Evolutionary conservation across 1,140 invertebrate species (phyloP), one percentile per base, ranked within the genome.

Genomic region (Amphibalanus amphitrite): DNA sequence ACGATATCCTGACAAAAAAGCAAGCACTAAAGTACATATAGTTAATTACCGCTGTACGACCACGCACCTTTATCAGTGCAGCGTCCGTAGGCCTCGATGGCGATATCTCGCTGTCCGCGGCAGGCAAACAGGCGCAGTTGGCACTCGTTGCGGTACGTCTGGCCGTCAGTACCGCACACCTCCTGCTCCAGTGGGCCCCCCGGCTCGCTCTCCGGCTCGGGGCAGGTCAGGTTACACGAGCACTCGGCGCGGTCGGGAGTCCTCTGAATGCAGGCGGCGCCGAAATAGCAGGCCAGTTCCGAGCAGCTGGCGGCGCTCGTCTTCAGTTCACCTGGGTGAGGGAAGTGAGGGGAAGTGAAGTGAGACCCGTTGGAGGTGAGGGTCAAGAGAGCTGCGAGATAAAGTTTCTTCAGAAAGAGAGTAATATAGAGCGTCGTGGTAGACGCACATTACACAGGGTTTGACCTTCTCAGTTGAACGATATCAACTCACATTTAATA

Each of bases 231-330:
- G 47, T 59, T 59, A 23, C 47, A 59, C 76, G 87, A 85, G 79
- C 88, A 93, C 69, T 86, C 84, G 20, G 86, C 88, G 47, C 83
- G 82, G 25, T 86, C 86, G 64, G 84, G 85, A 72, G 84, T 38
- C 47, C 17, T 84, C 76, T 91, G 88, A 67, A 87, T 85, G 80
- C 92, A 94, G 28, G 86, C 84, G 0, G 90, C 90, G 0, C 91
- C 91, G 78, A 90, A 92, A 78, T 89, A 87, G 79, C 92, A 93
- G 17, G 86, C 85, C 72, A 92, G 78, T 69, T 91, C 87, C 73
- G 83, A 83, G 79, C 90, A 93, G 59, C 81, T 83, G 13, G 86
- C 84, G 38, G 87, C 83, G 40, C 71, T 25, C 69, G 72, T 33
- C n/a, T 74, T 65, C 30, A 29, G 70, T 6, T 70, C 40, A 15